These are phyloP conservation scores for Cistogaster globosa DNA, from an alignment of 2,888 invertebrate species.

Conservation along the genomic window DNA sequence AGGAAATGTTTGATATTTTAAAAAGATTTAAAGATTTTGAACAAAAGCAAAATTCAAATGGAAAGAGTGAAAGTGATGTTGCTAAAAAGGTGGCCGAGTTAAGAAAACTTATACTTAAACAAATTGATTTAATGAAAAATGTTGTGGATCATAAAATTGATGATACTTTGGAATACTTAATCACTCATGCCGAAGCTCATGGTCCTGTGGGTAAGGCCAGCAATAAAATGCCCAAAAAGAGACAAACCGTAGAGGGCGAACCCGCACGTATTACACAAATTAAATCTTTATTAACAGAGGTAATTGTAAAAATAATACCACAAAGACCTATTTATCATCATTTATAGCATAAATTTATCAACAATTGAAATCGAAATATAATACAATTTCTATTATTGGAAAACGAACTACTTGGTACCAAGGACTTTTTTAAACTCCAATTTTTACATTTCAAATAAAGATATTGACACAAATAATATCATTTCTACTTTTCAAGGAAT, in stretches of 20 bases:
- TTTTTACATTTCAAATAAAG: too few relatives aligned
- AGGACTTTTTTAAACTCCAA: too few relatives aligned
- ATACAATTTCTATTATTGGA: too few relatives aligned
- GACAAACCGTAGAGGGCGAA: conserved; percentile 55
- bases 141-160: conserved; percentile 78
- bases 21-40: conserved; percentile 63
- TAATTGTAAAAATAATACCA: conserved; percentile 38
- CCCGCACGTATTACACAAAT: conserved; percentile 73
- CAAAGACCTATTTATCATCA: too few relatives aligned
- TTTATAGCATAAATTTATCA: too few relatives aligned
- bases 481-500: too few relatives aligned
- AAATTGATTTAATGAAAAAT: conserved; percentile 77
- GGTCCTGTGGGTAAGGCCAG: conserved; percentile 77
- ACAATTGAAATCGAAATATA: too few relatives aligned
- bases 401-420: too few relatives aligned
- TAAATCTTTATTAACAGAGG: conserved; percentile 77
- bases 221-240: conserved; percentile 69
- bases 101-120: conserved; percentile 75
- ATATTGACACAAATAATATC: too few relatives aligned
- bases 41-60: background rate
- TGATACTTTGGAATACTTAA: conserved; percentile 76
- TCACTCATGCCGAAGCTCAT: conserved; percentile 74
- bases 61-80: conserved; percentile 38
- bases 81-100: conserved; percentile 74
- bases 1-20: conserved; percentile 72